These are phyloP conservation scores for Cisticola juncidis DNA, from an alignment of 2,113 vertebrate species.

Conservation along the genomic window DNA sequence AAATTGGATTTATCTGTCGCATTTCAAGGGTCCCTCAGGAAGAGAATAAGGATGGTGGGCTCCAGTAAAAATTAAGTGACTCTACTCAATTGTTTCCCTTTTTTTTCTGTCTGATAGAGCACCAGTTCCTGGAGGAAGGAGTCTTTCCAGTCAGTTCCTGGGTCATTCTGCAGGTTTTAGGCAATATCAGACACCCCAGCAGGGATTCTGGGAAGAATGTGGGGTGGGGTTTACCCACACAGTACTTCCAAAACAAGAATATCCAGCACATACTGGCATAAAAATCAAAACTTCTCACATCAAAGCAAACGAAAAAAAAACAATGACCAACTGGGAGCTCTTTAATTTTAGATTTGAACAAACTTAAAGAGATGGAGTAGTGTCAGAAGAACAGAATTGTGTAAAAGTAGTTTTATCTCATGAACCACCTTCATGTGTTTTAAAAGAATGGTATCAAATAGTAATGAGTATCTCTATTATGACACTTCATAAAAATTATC, in stretches of 20 bases:
- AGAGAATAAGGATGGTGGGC: background rate
- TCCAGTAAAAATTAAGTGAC: background rate
- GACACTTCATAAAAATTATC: background rate
- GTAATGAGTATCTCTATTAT: background rate
- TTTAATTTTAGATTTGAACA: background rate
- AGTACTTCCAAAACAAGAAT: background rate
- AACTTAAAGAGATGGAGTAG: background rate
- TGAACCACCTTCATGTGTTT: background rate
- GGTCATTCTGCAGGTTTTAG: background rate
- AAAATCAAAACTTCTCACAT: background rate
- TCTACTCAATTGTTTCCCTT: background rate
- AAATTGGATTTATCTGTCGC: slow-evolving; percentile 31
- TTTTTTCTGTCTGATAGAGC: background rate
- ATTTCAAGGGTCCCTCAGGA: slow-evolving; percentile 10
- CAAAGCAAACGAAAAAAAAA: background rate
- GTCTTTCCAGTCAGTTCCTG: background rate
- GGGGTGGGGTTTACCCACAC: background rate
- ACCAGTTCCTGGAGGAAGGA: background rate
- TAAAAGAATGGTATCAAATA: background rate
- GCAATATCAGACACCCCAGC: background rate
- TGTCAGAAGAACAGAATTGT: background rate
- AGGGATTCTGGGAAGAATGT: background rate
- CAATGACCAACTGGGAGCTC: background rate
- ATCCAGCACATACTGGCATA: background rate
- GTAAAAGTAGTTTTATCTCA: background rate